Base-by-base conservation (phyloP, 2,888 invertebrate genomes). In the Chloromyia formosa region DNA sequence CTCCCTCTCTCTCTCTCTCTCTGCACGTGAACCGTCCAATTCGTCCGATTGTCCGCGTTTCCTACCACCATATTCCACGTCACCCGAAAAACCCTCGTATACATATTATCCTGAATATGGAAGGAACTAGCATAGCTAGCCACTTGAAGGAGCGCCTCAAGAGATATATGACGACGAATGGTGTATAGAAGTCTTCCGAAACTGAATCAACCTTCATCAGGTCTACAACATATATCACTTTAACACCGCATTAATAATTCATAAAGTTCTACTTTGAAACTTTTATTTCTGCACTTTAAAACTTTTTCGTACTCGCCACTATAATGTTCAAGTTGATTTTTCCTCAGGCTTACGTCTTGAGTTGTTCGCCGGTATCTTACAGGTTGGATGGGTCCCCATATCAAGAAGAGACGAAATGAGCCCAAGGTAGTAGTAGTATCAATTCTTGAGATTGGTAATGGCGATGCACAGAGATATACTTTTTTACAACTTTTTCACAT, bases 211-310 rank as follows among this genome's bases (percentile, higher is more conserved):
- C 71, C 71, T 58, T 71, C 56, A 56, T 71, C 71, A 71, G 71
- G 71, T 71, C 71, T 56, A 71, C 71, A 71, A 56, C 56, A 71
- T 71, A 71, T 71, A 71, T 71, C 71, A 71, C 71, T 71, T 71
- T 71, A 71, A 71, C 71, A 71, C 56, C 71, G 42, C 71, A 71
- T 71, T 56, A 71, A 71, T 71, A 71, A 71, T 71, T 71, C 71
- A 71, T 71, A 71, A 71, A 71, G 71, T 71, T 71, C 49, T 71
- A 71, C 71, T 58, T 56, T 18, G 71, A 42, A 71, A 71, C 71
- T 71, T 71, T 71, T 56, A 71, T 71, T 71, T 71, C 71, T 71
- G 58, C 71, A 71, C 71, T 71, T 71, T 71, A 71, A 56, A 71
- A 56, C 18, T 56, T 71, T 54, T 69, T 69, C 54, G 23, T 54